Evolutionary conservation across 2,113 vertebrate species (phyloP).

Genomic region (Struthidea cinerea): DNA sequence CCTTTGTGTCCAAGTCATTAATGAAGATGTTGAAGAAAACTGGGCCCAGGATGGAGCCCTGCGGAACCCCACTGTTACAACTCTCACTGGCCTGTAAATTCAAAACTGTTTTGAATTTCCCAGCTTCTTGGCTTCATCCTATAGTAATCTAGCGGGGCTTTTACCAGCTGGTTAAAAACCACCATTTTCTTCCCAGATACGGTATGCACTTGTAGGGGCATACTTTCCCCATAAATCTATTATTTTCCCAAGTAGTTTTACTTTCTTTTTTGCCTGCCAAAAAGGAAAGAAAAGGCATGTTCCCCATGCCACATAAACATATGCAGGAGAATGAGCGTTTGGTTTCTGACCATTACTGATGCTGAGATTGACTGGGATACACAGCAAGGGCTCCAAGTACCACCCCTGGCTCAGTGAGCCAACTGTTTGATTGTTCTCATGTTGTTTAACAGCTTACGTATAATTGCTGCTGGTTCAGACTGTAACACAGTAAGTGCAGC

Average conservation of each 20-base stretch:
- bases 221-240: not conserved
- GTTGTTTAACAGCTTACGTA: conserved; percentile 35
- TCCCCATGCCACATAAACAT: not conserved
- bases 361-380: conserved; percentile 29
- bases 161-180: not conserved
- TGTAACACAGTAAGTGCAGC: not conserved
- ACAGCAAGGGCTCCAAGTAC: conserved; percentile 32
- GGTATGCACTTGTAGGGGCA: not conserved
- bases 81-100: not conserved
- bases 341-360: conserved; percentile 4
- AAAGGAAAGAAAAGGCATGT: not conserved
- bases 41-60: not conserved
- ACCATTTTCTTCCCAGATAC: not conserved
- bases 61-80: not conserved
- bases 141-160: not conserved
- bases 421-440: conserved; percentile 16
- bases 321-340: not conserved
- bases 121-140: not conserved
- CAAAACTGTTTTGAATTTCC: not conserved
- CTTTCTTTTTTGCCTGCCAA: not conserved
- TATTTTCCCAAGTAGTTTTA: not conserved
- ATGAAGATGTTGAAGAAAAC: not conserved
- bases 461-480: conserved; percentile 37
- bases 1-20: not conserved
- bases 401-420: conserved; percentile 29